Percentiles rank a stretch among this genome's conserved stretches.
These are phyloP conservation scores for Eilema caniola DNA, from an alignment of 2,888 invertebrate species.

Conservation along the genomic window DNA sequence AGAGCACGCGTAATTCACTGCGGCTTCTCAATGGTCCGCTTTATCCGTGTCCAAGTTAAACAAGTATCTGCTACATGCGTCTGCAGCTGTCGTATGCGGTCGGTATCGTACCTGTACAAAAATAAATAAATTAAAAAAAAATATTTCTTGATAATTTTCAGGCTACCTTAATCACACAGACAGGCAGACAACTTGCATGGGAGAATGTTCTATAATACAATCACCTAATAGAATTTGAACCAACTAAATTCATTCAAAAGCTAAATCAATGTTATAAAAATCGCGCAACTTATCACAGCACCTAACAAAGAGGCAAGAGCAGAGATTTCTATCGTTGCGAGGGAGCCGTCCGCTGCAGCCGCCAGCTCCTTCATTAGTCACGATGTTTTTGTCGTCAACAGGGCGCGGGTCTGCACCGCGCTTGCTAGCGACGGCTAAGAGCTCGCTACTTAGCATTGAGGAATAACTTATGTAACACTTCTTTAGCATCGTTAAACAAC, in stretches of 20 bases:
- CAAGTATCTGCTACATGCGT: too few relatives aligned
- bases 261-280: not conserved
- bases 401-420: conserved; percentile 9
- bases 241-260: not conserved
- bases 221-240: too few relatives aligned
- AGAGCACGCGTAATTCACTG: too few relatives aligned
- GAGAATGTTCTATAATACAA: too few relatives aligned
- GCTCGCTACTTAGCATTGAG: not conserved
- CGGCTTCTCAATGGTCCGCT: too few relatives aligned
- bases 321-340: conserved; percentile 8
- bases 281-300: not conserved
- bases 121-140: too few relatives aligned
- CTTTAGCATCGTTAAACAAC: not conserved
- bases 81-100: too few relatives aligned
- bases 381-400: conserved; percentile 28
- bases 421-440: not conserved
- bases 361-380: conserved; percentile 36
- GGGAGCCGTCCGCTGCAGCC: conserved; percentile 15
- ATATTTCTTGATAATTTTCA: too few relatives aligned
- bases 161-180: too few relatives aligned
- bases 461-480: conserved; percentile 9
- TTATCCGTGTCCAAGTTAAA: too few relatives aligned
- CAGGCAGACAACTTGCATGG: too few relatives aligned
- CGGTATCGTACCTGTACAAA: too few relatives aligned
- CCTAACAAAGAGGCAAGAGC: not conserved